Percentiles rank a stretch among this genome's conserved stretches.
Evolutionary conservation across 2,797 vertebrate species (phyloP).

Genomic region (Phataginus tetradactyla): DNA sequence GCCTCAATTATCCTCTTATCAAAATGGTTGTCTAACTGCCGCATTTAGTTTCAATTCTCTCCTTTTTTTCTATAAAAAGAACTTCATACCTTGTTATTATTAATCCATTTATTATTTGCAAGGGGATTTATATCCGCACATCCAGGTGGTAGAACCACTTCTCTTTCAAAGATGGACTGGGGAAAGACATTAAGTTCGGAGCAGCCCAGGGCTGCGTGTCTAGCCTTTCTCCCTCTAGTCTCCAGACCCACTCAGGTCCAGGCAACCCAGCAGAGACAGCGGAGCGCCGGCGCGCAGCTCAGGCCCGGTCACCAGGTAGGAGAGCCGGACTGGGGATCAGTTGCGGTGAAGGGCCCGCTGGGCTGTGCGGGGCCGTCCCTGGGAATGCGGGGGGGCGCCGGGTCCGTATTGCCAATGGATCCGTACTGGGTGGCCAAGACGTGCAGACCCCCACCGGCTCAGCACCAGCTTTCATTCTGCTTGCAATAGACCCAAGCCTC

Average conservation of each 20-base stretch:
- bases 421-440: not conserved
- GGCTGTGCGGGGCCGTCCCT: not conserved
- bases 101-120: conserved; percentile 99
- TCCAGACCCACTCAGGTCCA: conserved; percentile 80
- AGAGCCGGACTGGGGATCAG: not conserved
- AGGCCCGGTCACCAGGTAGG: conserved; percentile 84
- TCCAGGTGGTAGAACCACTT: conserved; percentile 95
- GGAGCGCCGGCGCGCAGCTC: conserved; percentile 13
- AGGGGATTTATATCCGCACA: conserved; percentile 98
- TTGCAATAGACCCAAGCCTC: not conserved
- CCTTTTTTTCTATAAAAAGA: conserved; percentile 98
- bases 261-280: conserved; percentile 69
- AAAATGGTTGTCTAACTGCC: conserved; percentile 99
- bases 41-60: conserved; percentile 99
- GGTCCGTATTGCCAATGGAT: accelerated
- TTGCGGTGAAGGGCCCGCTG: not conserved
- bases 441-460: not conserved
- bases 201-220: conserved; percentile 76
- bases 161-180: conserved; percentile 92
- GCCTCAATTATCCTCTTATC: conserved; percentile 99
- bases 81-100: conserved; percentile 99
- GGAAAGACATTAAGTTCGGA: conserved; percentile 88
- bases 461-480: not conserved
- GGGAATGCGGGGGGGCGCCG: not conserved
- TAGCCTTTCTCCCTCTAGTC: conserved; percentile 63